Evolutionary conservation across 2,888 invertebrate species (phyloP).

Genomic region (Zaprionus bogoriensis): DNA sequence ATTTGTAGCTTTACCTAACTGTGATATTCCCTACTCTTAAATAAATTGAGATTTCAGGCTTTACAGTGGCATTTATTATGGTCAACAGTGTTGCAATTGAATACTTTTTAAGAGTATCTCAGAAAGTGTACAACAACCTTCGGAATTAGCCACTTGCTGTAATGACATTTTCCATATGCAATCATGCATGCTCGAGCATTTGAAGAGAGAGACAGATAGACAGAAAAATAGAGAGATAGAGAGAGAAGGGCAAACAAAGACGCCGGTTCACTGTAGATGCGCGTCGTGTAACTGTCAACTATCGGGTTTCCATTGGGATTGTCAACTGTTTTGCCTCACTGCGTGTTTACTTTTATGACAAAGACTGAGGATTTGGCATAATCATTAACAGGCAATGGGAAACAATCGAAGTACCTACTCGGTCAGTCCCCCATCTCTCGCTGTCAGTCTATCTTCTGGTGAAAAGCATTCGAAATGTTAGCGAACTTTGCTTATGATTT

Average conservation of each 20-base stretch:
- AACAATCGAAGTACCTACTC: constrained; percentile 36
- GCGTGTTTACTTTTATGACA: constrained; percentile 34
- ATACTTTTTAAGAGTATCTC: neutral
- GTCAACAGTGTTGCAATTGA: neutral
- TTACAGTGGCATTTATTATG: neutral
- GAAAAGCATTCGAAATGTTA: constrained; percentile 22
- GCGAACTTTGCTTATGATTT: constrained; percentile 47
- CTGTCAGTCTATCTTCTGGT: neutral
- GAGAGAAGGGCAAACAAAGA: constrained; percentile 30
- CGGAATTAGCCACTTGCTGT: constrained; percentile 44
- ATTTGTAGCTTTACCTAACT: too few relatives aligned
- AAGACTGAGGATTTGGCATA: constrained; percentile 20
- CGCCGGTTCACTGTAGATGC: constrained; percentile 6
- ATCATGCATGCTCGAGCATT: constrained; percentile 61
- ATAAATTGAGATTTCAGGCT: too few relatives aligned
- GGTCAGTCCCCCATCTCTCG: neutral
- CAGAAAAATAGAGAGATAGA: too few relatives aligned
- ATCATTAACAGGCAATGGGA: constrained; percentile 53
- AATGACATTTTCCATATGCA: constrained; percentile 60
- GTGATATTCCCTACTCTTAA: too few relatives aligned
- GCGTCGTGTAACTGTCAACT: constrained; percentile 27
- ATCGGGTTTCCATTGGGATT: constrained; percentile 54
- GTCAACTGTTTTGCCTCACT: constrained; percentile 58
- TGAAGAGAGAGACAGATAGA: too few relatives aligned
- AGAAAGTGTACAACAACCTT: neutral